These are phyloP conservation scores for Diaprepes abbreviatus DNA, from an alignment of 2,888 invertebrate genomes.

Conservation along the genomic window DNA sequence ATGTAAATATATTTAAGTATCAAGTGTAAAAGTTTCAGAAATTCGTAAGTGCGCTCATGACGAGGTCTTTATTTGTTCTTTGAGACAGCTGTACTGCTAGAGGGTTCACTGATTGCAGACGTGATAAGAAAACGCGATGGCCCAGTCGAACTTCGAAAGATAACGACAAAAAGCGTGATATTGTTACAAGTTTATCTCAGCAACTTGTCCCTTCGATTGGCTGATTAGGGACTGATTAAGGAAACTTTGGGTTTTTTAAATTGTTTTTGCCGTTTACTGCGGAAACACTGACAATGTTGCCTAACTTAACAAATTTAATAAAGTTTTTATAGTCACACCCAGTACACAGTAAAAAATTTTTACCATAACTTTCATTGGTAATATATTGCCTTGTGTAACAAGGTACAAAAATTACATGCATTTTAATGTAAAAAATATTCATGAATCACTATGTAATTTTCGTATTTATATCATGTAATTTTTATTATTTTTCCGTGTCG, in stretches of 20 bases:
- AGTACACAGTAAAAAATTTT: too few species aligned
- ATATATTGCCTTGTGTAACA: too few species aligned
- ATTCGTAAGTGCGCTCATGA: conserved; percentile 23
- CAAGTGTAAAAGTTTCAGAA: neutral
- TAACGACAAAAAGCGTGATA: conserved; percentile 44
- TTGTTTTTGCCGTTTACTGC: neutral
- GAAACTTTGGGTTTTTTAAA: neutral
- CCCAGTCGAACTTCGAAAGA: conserved; percentile 37
- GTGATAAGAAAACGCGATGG: conserved; percentile 47
- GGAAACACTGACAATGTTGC: too few species aligned
- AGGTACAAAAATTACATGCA: too few species aligned
- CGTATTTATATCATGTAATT: too few species aligned
- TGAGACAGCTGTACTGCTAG: conserved; percentile 35
- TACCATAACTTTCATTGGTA: too few species aligned
- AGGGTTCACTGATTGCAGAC: conserved; percentile 45
- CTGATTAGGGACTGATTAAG: conserved; percentile 8
- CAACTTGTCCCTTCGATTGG: conserved; percentile 23
- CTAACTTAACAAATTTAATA: too few species aligned
- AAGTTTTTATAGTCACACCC: too few species aligned
- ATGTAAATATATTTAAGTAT: conserved; percentile 3
- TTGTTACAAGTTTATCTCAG: conserved; percentile 37
- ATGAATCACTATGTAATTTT: too few species aligned
- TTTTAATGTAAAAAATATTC: too few species aligned
- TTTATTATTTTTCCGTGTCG: too few species aligned
- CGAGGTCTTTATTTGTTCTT: conserved; percentile 37